Base-by-base conservation (phyloP, 2,113 vertebrate species). In the Ctenodactylus gundi region DNA sequence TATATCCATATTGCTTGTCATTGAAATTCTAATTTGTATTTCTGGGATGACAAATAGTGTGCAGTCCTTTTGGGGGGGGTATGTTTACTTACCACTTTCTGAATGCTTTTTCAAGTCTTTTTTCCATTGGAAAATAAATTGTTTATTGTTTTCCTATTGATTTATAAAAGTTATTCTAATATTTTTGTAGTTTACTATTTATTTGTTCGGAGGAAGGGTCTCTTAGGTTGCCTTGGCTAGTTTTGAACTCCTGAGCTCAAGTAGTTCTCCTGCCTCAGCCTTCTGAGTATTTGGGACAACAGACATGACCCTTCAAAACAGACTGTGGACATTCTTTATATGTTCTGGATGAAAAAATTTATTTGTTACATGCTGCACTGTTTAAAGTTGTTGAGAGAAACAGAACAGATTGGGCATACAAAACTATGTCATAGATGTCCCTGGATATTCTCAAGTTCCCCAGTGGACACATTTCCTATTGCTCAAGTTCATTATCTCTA, bases 1-100 rank as follows among this genome's bases (percentile, higher is more conserved):
- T 7, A 8, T 2, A 7, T 13, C 46, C 53, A 1, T 21, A 1
- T 29, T 51, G 41, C 72, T 1, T 8, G 31, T 4, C 29, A 0
- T 1, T 0, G 55, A 41, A 17, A 7, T n/a, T 83, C 3, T 4
- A 51, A 20, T 31, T 27, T 60, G 44, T 64, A 25, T 68, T 41
- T 49, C 72, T 27, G 11, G 12, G 58, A 21, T 3, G 20, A 72
- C 9, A 21, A 23, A 34, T 7, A 23, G 2, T 5, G 64, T n/a
- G n/a, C n/a, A n/a, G n/a, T n/a, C n/a, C n/a, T n/a, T n/a, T n/a
- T n/a, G n/a, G n/a, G n/a, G n/a, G n/a, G n/a, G n/a, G n/a, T n/a
- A n/a, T 1, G 44, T 72, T 60, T 23, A 4, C 4, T 39, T 36
- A 2, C 31, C 44, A 10, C 27, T 20, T 34, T 9, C 55, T 39